A percentile compares a stretch with the other conserved stretches of the same genome.
Conservation (phyloP, 2,888 invertebrate species). For the Lacanobia wlatinum region DNA sequence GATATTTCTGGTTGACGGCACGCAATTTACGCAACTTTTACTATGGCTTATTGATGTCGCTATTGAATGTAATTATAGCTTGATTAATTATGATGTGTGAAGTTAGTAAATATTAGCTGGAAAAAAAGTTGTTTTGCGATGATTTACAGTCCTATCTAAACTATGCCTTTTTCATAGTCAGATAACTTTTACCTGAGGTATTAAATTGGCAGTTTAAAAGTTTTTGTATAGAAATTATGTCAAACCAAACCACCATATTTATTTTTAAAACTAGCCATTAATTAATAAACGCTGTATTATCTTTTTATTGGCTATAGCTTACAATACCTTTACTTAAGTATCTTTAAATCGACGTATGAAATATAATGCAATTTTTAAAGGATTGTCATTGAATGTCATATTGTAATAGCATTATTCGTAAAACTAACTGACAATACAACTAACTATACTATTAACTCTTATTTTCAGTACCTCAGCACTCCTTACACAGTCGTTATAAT, state of each 20-base stretch:
- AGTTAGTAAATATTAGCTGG: background rate
- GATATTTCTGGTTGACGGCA: conserved; percentile 26
- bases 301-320: background rate
- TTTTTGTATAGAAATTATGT: too few species aligned
- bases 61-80: conserved; percentile 9
- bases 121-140: background rate
- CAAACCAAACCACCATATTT: too few species aligned
- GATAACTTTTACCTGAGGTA: too few species aligned
- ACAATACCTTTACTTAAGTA: too few species aligned
- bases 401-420: background rate
- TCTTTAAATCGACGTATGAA: background rate
- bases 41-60: conserved; percentile 11
- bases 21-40: conserved; percentile 26
- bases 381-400: background rate
- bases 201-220: too few species aligned
- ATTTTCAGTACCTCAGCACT: background rate
- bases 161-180: background rate
- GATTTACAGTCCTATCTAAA: background rate
- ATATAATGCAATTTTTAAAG: background rate
- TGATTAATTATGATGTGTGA: conserved; percentile 4
- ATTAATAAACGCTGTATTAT: background rate
- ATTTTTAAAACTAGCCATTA: too few species aligned
- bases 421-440: background rate
- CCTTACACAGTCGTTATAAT: background rate
- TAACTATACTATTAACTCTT: background rate